Conservation (phyloP, 2,888 invertebrate genomes). For the Drosophila mimetica region DNA sequence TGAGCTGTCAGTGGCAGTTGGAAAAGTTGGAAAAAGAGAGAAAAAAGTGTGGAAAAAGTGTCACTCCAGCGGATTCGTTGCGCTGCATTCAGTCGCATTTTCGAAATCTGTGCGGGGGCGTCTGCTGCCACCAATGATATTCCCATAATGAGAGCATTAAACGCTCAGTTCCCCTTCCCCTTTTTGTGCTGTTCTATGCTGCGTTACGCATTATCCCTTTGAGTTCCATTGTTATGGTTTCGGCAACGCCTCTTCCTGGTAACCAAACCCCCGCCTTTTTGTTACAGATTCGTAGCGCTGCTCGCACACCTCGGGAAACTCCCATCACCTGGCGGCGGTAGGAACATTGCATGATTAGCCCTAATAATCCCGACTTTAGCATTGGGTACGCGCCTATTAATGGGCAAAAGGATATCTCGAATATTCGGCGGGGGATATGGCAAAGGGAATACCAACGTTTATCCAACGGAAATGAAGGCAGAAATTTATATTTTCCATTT, state of each 20-base stretch:
- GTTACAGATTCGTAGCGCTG: constrained; percentile 58
- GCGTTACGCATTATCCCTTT: constrained; percentile 77
- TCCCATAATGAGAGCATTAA: constrained; percentile 41
- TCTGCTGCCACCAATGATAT: constrained; percentile 15
- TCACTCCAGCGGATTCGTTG: constrained; percentile 54
- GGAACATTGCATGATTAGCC: constrained; percentile 69
- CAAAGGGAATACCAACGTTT: neutral
- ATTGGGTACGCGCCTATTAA: constrained; percentile 61
- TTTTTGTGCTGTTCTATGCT: constrained; percentile 59
- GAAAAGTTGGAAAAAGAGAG: neutral
- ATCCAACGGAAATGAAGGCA: constrained; percentile 32
- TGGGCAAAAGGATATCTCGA: constrained; percentile 38
- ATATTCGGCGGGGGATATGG: constrained; percentile 13
- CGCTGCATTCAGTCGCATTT: constrained; percentile 51
- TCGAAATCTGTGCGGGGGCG: constrained; percentile 20
- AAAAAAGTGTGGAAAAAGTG: constrained; percentile 25
- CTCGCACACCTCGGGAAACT: constrained; percentile 35
- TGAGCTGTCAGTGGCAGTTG: constrained; percentile 32
- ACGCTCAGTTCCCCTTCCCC: constrained; percentile 38
- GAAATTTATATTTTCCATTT: constrained; percentile 19
- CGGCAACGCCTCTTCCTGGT: constrained; percentile 78
- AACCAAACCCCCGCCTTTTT: constrained; percentile 65
- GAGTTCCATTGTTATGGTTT: constrained; percentile 60
- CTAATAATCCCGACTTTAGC: constrained; percentile 57
- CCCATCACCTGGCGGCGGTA: constrained; percentile 40